Base-by-base conservation (phyloP, 1,140 invertebrate genomes). In the Archegozetes longisetosus region DNA sequence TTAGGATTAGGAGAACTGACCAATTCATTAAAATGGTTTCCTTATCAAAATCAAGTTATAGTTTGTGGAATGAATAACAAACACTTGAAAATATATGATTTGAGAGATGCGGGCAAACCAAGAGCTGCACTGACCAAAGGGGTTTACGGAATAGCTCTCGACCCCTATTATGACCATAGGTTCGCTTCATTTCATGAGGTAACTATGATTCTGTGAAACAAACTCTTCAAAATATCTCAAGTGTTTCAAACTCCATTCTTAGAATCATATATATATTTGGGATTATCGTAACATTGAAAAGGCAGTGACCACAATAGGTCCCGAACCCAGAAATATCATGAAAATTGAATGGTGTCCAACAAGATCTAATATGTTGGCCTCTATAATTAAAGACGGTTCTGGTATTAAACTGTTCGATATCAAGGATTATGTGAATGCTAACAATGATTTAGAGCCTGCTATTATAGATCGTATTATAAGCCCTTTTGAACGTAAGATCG, bases 291-390 rank as follows among this genome's bases (percentile, higher is more conserved):
- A 50, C 28, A 20, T 57, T 28, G 63, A 64, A 24, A 53, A 24
- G 23, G 48, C 49, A 14, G 23, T 63, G 2, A 26, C 32, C 1
- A 53, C 55, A 13, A 64, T 56, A 17, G 20, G 26, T 57, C 29
- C 78, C 57, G 84, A 87, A 65, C 73, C 72, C 22, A 82, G 82
- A 66, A 79, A 79, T 61, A 77, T 90, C 51, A 73, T 78, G 17
- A 86, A 88, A 73, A 79, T 91, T 28, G 73, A 78, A 51, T 94
- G 88, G 88, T 90, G 87, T 72, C 87, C 88, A 9, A 91, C 87
- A n/a, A 83, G 83, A 83, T 84, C 69, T 29, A 87, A 86, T 69
- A 73, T 88, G 28, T 70, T 92, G 24, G 79, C 84, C 40, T 82
- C 81, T 6, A 71, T 89, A 55, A 80, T 83, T 67, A 80, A 82